Evolutionary conservation across 2,113 vertebrate species (phyloP).

Genomic region (Myotis yumanensis): DNA sequence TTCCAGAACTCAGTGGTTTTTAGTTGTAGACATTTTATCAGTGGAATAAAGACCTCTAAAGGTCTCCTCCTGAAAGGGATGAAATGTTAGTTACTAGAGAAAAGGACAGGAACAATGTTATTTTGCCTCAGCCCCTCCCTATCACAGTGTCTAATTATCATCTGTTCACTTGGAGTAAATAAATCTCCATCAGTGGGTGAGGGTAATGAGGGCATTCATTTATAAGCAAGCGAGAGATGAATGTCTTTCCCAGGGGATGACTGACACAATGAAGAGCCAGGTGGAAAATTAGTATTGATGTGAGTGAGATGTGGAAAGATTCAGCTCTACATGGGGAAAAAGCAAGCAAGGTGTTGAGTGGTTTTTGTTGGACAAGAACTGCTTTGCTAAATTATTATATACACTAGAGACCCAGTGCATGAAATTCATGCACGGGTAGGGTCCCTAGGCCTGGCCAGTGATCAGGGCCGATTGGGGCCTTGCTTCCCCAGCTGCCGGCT

Average conservation of each 20-base stretch:
- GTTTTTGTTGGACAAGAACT: background rate
- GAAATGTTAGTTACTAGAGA: conserved; percentile 62
- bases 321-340: background rate
- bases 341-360: background rate
- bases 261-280: conserved; percentile 8
- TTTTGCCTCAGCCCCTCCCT: conserved; percentile 13
- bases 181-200: conserved; percentile 36
- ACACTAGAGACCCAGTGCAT: too few species aligned
- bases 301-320: background rate
- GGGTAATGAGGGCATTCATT: conserved; percentile 59
- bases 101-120: conserved; percentile 47
- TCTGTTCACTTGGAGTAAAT: conserved; percentile 54
- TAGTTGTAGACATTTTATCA: conserved; percentile 50
- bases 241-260: conserved; percentile 54
- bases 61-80: conserved; percentile 42
- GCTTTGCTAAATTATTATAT: background rate
- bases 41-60: conserved; percentile 60
- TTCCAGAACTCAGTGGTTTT: conserved; percentile 63
- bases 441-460: too few species aligned
- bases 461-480: too few species aligned
- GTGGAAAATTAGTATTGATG: conserved; percentile 22
- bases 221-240: conserved; percentile 1
- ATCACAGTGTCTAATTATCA: conserved; percentile 58
- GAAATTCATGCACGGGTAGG: too few species aligned
- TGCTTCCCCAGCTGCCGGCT: too few species aligned